Conservation (phyloP, 35 echinoderm and acorn worm genomes). For the Amphiura filiformis region DNA sequence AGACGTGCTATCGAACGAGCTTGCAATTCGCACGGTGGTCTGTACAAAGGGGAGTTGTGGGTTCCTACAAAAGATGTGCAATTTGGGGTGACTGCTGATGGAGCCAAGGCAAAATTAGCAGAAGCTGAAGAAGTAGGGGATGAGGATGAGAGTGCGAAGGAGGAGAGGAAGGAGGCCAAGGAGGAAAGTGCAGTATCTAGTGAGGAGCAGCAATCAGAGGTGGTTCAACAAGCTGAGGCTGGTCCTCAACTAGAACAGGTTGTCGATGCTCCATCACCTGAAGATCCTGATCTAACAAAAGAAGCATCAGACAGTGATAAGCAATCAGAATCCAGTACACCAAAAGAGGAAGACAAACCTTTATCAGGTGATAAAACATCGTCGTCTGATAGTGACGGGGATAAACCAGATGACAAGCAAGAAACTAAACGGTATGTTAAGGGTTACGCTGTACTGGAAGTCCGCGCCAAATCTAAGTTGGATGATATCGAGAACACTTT, state of each 20-base stretch:
- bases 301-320: neutral
- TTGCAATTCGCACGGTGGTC: conserved; percentile 58
- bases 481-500: conserved; percentile 67
- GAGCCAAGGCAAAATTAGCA: neutral
- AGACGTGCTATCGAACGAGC: conserved; percentile 48
- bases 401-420: neutral
- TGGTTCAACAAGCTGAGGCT: neutral
- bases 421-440: conserved; percentile 35
- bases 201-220: neutral
- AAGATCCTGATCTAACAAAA: neutral
- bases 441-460: conserved; percentile 71
- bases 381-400: no score
- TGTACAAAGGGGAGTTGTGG: conserved; percentile 70
- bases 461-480: conserved; percentile 63
- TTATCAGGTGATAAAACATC: no score
- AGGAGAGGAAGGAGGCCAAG: neutral
- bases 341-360: no score
- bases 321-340: no score
- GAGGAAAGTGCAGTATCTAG: neutral
- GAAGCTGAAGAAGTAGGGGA: neutral
- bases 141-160: neutral
- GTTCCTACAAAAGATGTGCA: conserved; percentile 57
- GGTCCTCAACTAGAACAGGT: neutral
- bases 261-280: neutral
- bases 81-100: conserved; percentile 26